Evolutionary conservation across 2,888 invertebrate genomes (phyloP), one percentile per base, ranked within the genome.

Genomic region (Germaria angustata): DNA sequence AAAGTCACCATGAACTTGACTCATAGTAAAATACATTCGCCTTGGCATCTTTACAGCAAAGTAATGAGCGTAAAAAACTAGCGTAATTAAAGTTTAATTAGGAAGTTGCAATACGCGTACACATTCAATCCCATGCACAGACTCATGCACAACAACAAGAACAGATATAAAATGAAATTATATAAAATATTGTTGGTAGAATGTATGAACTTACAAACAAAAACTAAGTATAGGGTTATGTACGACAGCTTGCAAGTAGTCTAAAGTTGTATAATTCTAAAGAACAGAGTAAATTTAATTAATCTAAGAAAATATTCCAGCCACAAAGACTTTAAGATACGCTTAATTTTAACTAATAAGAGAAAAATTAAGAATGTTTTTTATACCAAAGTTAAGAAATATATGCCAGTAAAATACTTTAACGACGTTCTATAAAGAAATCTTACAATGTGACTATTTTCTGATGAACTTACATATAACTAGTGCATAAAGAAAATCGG

Each of bases 81-180:
- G 76, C 81, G 78, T 85, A 85, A 85, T 85, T 85, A 84, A 84
- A 85, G 75, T 85, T 85, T 85, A 85, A 85, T 85, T 84, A 84
- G 84, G 55, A 85, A 83, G 80, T 83, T 76, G 66, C 36, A 44
- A 73, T 36, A 76, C 61, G 49, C 34, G 13, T 11, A n/a, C 36
- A 39, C n/a, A 53, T 6, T 36, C 17, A 36, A 8, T 2, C 7
- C 9, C 22, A 72, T 11, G 36, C 9, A 51, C 32, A 20, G 5
- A 49, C 17, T 22, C 13, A 24, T 5, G 5, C 13, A 22, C 20
- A 6, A n/a, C 6, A 34, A 22, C 36, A 17, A 24, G 9, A 51
- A 53, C 15, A 72, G 5, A 41, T 36, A 66, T 34, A 39, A 22
- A 51, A 57, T 44, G 49, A 66, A 73, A 68, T 57, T 49, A 9